Evolutionary conservation across 53 echinoderm and acorn worm species (phyloP).

Genomic region (Stichopus horrens): DNA sequence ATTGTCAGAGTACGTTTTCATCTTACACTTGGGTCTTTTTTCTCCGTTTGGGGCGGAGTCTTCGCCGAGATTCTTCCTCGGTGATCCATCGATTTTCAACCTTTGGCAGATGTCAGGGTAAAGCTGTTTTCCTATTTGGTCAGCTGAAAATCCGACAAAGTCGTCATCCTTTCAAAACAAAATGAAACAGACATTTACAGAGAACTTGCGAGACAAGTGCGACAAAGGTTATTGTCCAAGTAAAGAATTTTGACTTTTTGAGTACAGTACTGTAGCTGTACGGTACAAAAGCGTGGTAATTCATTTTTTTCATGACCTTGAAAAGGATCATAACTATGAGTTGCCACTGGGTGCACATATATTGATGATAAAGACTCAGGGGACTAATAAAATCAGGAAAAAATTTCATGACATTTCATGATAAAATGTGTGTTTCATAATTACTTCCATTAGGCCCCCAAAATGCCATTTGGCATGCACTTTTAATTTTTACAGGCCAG

Average conservation of each 20-base stretch:
- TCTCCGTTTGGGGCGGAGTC: neutral
- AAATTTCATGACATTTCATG: too few species aligned
- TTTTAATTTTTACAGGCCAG: too few species aligned
- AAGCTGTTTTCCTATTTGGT: slow-evolving; percentile 49
- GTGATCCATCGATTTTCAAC: slow-evolving; percentile 1
- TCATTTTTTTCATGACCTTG: neutral
- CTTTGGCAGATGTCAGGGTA: slow-evolving; percentile 26
- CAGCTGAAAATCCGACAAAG: slow-evolving; percentile 69
- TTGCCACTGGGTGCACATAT: too few species aligned
- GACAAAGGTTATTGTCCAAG: neutral
- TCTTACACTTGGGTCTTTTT: slow-evolving; percentile 6
- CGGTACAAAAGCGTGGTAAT: neutral
- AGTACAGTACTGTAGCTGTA: slow-evolving; percentile 3
- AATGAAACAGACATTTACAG: neutral
- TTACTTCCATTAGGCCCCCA: too few species aligned
- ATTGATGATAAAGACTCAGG: too few species aligned
- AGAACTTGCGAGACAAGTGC: neutral
- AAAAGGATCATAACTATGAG: too few species aligned
- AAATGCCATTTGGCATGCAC: too few species aligned
- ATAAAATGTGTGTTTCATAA: too few species aligned
- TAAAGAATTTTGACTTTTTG: neutral
- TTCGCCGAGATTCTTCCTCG: neutral
- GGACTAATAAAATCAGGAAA: too few species aligned
- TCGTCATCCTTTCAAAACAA: slow-evolving; percentile 63
- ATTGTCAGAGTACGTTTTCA: neutral